phyloP scores from a whole-genome alignment of 2,797 vertebrate genomes.

The Kryptopterus vitreolus region DNA sequence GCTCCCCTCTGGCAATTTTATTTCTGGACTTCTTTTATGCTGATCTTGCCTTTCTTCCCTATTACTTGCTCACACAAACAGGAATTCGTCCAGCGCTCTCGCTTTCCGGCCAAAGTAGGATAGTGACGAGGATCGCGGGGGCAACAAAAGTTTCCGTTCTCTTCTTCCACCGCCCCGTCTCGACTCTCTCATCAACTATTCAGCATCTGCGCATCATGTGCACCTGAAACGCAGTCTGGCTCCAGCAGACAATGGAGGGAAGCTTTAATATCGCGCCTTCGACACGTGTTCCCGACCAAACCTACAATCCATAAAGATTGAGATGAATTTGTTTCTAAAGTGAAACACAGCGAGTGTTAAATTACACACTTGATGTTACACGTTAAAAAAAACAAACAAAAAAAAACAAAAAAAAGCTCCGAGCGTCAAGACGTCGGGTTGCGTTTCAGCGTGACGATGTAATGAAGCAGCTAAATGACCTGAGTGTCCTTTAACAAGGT shows the following conservation, averaged over 20 bases:
- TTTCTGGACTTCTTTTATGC: conserved; percentile 56
- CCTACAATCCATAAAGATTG: too few species aligned
- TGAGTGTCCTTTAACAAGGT: background rate
- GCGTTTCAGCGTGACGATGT: conserved; percentile 41
- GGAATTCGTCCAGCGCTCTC: conserved; percentile 54
- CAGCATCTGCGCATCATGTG: conserved; percentile 72
- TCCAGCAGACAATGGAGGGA: conserved; percentile 62
- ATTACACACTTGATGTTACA: conserved; percentile 33
- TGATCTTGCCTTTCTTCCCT: conserved; percentile 57
- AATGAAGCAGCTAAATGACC: conserved; percentile 35
- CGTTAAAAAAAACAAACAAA: too few species aligned
- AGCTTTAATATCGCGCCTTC: conserved; percentile 58
- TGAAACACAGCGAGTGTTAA: conserved; percentile 33
- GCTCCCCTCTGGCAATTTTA: conserved; percentile 53
- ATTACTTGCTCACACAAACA: conserved; percentile 53
- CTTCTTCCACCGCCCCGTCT: conserved; percentile 62
- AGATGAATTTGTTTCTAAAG: background rate
- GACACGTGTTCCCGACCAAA: too few species aligned
- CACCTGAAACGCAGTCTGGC: conserved; percentile 65
- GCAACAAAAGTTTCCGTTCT: conserved; percentile 52
- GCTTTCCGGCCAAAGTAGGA: conserved; percentile 46
- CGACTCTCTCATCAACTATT: conserved; percentile 80
- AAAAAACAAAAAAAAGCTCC: too few species aligned
- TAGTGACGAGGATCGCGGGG: conserved; percentile 31
- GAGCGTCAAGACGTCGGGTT: conserved; percentile 41